Percentiles rank a stretch among this genome's conserved stretches.
phyloP scores from a whole-genome alignment of 1,140 invertebrate species.

The Anastrepha obliqua region DNA sequence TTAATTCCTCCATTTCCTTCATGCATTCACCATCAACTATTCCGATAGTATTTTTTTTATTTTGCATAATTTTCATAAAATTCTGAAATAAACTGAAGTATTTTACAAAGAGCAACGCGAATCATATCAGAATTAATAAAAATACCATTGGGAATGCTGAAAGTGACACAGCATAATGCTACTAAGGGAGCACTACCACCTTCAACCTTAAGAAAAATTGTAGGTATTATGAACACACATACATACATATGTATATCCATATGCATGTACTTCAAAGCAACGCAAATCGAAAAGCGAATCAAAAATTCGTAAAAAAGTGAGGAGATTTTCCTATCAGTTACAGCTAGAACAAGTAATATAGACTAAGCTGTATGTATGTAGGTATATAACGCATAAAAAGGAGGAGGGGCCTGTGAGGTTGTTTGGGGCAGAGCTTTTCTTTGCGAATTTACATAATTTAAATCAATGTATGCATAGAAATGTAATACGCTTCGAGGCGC shows the following conservation, averaged over 20 bases:
- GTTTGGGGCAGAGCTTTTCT: not conserved
- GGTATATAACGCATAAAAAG: too few relatives aligned
- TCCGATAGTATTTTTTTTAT: slow-evolving; percentile 4
- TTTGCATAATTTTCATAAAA: slow-evolving; percentile 35
- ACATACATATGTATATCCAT: not conserved
- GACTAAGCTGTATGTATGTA: too few relatives aligned
- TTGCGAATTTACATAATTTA: slow-evolving; percentile 44
- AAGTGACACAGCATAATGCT: not conserved
- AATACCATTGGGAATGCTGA: not conserved
- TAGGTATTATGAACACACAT: not conserved
- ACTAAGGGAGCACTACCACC: not conserved
- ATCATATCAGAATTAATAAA: slow-evolving; percentile 26
- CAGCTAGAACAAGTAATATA: too few relatives aligned
- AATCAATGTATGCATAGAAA: slow-evolving; percentile 38
- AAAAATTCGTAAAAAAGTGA: too few relatives aligned
- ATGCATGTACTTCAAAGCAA: slow-evolving; percentile 4
- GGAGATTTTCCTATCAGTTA: too few relatives aligned
- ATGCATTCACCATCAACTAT: slow-evolving; percentile 11
- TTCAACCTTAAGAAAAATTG: not conserved
- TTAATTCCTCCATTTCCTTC: not conserved
- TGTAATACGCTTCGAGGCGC: not conserved
- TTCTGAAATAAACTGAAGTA: not conserved
- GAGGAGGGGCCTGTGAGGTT: too few relatives aligned
- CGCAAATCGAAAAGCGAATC: not conserved
- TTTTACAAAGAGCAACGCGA: slow-evolving; percentile 30